Percentiles rank a stretch among this genome's conserved stretches.
Evolutionary conservation across 2,797 vertebrate genomes (phyloP).

Genomic region (Ctenosaura bakeri): DNA sequence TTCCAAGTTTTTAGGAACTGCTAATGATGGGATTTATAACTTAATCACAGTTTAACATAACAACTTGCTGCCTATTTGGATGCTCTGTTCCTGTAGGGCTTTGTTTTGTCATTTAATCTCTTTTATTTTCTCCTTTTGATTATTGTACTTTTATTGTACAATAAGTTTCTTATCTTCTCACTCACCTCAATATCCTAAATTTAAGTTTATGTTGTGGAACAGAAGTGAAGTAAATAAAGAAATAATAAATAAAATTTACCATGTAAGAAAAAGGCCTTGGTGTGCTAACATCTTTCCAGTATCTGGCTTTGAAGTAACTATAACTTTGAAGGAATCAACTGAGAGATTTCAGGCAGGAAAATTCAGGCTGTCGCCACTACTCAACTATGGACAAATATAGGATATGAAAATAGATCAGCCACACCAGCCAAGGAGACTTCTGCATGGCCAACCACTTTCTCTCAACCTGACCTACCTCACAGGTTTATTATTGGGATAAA

Average conservation of each 20-base stretch:
- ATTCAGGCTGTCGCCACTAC: no score
- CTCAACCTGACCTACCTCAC: not conserved
- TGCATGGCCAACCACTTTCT: not conserved
- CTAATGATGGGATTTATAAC: no score
- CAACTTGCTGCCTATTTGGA: no score
- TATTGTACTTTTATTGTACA: not conserved
- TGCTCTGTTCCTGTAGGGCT: not conserved
- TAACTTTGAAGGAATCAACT: not conserved
- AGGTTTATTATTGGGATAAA: not conserved
- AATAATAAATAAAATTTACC: not conserved
- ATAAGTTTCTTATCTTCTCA: not conserved
- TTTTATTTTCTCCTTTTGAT: not conserved
- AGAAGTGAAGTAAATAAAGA: not conserved
- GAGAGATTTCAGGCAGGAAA: not conserved
- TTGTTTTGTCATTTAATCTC: not conserved
- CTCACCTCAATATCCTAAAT: not conserved
- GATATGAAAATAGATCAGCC: not conserved
- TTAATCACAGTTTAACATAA: no score
- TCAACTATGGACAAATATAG: not conserved
- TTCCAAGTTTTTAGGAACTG: no score
- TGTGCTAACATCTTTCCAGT: not conserved
- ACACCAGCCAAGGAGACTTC: not conserved
- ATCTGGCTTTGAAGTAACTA: not conserved
- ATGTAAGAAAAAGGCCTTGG: no score
- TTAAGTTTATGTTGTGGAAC: not conserved